phyloP scores from a whole-genome alignment of 1,140 invertebrate species.

The Dendroctonus ponderosae region DNA sequence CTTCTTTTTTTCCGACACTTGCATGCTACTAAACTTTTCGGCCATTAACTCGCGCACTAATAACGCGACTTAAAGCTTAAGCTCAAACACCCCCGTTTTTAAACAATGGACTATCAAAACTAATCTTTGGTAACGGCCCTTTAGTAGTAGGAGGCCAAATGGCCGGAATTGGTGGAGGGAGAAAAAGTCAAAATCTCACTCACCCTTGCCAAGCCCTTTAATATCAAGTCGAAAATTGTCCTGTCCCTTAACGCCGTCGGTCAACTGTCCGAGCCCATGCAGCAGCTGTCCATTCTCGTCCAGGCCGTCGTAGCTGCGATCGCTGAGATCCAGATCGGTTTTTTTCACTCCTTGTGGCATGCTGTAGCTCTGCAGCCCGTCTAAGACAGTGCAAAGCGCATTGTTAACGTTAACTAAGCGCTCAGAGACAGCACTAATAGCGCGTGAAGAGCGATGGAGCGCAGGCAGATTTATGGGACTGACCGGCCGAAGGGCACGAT shows the following conservation, averaged over 20 bases:
- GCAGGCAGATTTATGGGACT: constrained; percentile 9
- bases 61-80: no score
- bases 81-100: no score
- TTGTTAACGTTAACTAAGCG: constrained; percentile 1
- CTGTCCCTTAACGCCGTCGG: constrained; percentile 79
- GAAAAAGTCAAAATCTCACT: not conserved
- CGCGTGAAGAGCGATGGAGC: constrained; percentile 6
- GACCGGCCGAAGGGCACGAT: constrained; percentile 11
- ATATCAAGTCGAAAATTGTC: constrained; percentile 78
- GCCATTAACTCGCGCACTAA: no score
- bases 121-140: no score
- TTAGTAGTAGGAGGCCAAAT: no score
- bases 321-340: constrained; percentile 72
- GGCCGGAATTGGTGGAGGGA: no score
- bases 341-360: constrained; percentile 78
- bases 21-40: no score
- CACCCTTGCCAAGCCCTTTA: constrained; percentile 69
- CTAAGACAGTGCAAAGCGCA: constrained; percentile 54
- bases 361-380: constrained; percentile 75
- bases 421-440: not conserved
- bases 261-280: constrained; percentile 86
- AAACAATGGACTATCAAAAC: no score
- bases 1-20: no score
- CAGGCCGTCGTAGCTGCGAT: constrained; percentile 76
- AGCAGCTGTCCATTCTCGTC: constrained; percentile 65